phyloP scores from a whole-genome alignment of 92 coral and sea anemone species.

The Zoanthus sansibaricus region DNA sequence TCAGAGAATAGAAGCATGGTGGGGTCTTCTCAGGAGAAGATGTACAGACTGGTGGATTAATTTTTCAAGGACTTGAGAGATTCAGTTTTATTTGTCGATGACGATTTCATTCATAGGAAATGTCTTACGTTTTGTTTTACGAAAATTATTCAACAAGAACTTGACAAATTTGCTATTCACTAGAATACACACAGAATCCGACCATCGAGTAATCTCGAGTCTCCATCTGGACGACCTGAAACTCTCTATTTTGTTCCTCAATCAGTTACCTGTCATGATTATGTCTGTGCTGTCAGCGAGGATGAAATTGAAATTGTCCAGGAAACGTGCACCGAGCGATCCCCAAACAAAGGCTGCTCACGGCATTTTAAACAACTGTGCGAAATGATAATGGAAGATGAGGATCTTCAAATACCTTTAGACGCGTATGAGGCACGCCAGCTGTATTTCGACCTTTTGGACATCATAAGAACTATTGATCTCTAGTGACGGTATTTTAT shows the following conservation, averaged over 20 bases:
- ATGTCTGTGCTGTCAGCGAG: conserved; percentile 59
- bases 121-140: conserved; percentile 60
- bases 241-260: conserved; percentile 67
- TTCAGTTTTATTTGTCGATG: conserved; percentile 58
- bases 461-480: conserved; percentile 12
- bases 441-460: conserved; percentile 53
- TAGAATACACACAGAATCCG: conserved; percentile 52
- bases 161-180: conserved; percentile 33
- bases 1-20: conserved; percentile 66
- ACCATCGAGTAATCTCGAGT: conserved; percentile 53
- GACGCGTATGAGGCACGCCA: conserved; percentile 62
- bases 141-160: conserved; percentile 57
- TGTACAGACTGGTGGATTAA: conserved; percentile 67
- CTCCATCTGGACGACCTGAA: conserved; percentile 71
- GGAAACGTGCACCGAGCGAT: conserved; percentile 57
- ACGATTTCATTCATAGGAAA: conserved; percentile 52
- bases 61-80: conserved; percentile 67
- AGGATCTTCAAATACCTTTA: conserved; percentile 68
- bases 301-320: conserved; percentile 74
- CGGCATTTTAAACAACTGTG: conserved; percentile 67
- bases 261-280: conserved; percentile 61
- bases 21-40: conserved; percentile 49
- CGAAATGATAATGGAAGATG: conserved; percentile 74
- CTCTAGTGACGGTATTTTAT: conserved; percentile 24
- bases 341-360: conserved; percentile 65